Evolutionary conservation across 2,888 invertebrate genomes (phyloP).

Genomic region (Itoplectis maculator): DNA sequence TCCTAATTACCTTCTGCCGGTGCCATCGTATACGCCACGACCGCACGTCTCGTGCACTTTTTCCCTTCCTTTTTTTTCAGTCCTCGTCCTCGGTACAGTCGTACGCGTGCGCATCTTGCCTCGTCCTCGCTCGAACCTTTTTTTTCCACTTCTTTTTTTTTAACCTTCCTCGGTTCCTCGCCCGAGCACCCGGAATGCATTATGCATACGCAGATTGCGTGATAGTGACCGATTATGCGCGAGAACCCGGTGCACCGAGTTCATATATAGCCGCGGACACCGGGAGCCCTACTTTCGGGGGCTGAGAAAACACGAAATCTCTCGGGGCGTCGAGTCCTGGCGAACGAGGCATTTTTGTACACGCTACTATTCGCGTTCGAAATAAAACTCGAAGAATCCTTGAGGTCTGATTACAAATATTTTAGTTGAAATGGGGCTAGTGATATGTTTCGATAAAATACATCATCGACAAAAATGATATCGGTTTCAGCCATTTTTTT

Average conservation of each 20-base stretch:
- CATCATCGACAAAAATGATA: too few species aligned
- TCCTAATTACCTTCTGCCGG: constrained; percentile 76
- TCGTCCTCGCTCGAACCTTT: constrained; percentile 62
- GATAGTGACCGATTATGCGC: constrained; percentile 78
- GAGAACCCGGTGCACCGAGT: constrained; percentile 56
- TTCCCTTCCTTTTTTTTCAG: constrained; percentile 33
- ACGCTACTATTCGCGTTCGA: neutral
- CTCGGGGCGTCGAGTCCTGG: neutral
- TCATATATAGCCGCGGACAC: constrained; percentile 33
- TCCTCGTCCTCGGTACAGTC: constrained; percentile 28
- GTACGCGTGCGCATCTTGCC: constrained; percentile 63
- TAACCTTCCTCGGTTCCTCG: constrained; percentile 50
- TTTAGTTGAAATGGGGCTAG: too few species aligned
- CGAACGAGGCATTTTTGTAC: neutral
- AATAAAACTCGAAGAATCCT: neutral
- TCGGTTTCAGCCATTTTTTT: too few species aligned
- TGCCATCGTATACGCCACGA: constrained; percentile 44
- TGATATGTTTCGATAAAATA: too few species aligned
- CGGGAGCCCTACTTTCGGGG: constrained; percentile 52
- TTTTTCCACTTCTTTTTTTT: constrained; percentile 53
- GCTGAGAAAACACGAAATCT: constrained; percentile 30
- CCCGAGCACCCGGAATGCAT: constrained; percentile 73
- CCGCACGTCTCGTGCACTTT: constrained; percentile 32
- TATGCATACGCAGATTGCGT: constrained; percentile 81
- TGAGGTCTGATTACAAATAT: too few species aligned